These are phyloP conservation scores for Drosophila bipectinata DNA, from an alignment of 1,140 invertebrate genomes.

Conservation along the genomic window DNA sequence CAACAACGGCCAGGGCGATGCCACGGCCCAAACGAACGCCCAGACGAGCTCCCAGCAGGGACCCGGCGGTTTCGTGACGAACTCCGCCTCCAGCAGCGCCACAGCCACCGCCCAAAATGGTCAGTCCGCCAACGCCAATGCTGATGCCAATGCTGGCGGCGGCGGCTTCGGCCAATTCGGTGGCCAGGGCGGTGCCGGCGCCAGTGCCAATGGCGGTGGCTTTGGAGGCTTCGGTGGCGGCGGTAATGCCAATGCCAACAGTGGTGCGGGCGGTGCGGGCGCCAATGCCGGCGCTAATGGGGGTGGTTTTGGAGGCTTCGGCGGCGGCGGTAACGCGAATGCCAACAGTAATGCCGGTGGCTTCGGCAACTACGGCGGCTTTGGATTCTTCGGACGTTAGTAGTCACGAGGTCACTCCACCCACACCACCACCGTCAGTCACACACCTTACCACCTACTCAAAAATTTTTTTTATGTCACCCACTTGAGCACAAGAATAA, in stretches of 20 bases:
- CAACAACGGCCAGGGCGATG: constrained; percentile 60
- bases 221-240: too few relatives aligned
- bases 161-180: constrained; percentile 1
- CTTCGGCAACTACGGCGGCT: constrained; percentile 20
- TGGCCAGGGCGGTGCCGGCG: constrained; percentile 11
- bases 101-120: constrained; percentile 31
- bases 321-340: constrained; percentile 56
- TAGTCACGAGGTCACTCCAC: neutral
- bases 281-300: too few relatives aligned
- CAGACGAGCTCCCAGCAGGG: constrained; percentile 60
- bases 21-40: constrained; percentile 60
- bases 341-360: constrained; percentile 58
- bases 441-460: neutral
- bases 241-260: too few relatives aligned
- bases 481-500: constrained; percentile 39
- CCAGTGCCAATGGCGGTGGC: constrained; percentile 18
- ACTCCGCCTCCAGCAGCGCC: constrained; percentile 70
- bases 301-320: neutral
- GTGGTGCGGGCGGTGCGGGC: too few relatives aligned
- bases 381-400: constrained; percentile 63
- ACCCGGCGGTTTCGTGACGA: constrained; percentile 59
- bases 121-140: constrained; percentile 57
- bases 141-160: constrained; percentile 60
- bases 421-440: neutral
- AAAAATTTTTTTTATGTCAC: constrained; percentile 29